Evolutionary conservation across 1,140 invertebrate species (phyloP), one percentile per base, ranked within the genome.

Genomic region (Halictus rubicundus): DNA sequence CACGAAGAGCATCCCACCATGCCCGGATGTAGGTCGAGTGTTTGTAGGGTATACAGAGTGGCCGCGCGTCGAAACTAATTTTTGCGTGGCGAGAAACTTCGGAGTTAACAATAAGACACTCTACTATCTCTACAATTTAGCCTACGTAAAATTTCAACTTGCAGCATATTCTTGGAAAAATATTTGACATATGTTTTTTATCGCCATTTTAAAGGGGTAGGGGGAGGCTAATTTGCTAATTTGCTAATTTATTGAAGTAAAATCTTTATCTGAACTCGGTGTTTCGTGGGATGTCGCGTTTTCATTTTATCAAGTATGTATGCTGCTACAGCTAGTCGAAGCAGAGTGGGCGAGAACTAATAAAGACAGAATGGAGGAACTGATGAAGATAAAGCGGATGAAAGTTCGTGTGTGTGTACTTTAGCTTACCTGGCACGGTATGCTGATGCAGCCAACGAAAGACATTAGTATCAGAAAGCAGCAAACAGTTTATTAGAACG

Each of bases 1-100:
- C 64, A 49, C 68, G 52, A 61, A 23, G 16, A 14, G 39, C 65
- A 63, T 49, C 71, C 37, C 78, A 59, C 78, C 46, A 59, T 68
- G 21, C 16, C 16, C 19, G 60, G 21, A 66, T 52, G 32, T 42
- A 61, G 42, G 39, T 52, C 75, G 23, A 37, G n/a, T 49, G 21
- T 23, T 32, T 39, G 73, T 64, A 63, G 59, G 19, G 37, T 63
- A 65, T 59, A 68, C 49, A 19, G 14, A 32, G 8, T 54, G 46
- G 25, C 49, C 68, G 14, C 39, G 10, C 12, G n/a, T 19, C 6
- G 23, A 37, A 46, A 16, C 32, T 23, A 19, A 57, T 68, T 42
- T 63, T 52, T 66, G 64, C 19, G 4, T 21, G 19, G 61, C 39
- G 32, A 64, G 12, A 39, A 64, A 64, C 9, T 52, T 3, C 49